A percentile compares a stretch with the other conserved stretches of the same genome.
phyloP scores from a whole-genome alignment of 2,797 vertebrate genomes.

The Vireo griseus region DNA sequence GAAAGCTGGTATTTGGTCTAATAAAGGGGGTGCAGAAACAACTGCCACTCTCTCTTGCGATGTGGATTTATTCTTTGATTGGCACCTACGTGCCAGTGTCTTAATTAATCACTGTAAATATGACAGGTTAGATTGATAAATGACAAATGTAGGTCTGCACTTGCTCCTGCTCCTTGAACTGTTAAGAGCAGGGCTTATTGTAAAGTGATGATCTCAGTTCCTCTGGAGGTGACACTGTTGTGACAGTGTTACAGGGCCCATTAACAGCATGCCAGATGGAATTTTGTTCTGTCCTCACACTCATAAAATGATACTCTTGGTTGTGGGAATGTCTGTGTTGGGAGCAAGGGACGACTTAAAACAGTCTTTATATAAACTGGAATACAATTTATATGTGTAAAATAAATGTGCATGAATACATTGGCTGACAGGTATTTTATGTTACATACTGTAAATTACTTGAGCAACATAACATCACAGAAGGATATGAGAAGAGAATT shows the following conservation, averaged over 20 bases:
- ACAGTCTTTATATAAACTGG: conserved; percentile 12
- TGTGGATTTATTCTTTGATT: conserved; percentile 15
- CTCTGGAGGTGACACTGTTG: conserved; percentile 66
- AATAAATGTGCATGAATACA: neutral
- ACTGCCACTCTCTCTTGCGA: neutral
- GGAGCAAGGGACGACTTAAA: conserved; percentile 42
- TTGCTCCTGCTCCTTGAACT: conserved; percentile 53
- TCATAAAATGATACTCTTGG: conserved; percentile 52
- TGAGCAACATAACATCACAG: neutral
- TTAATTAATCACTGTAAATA: conserved; percentile 64
- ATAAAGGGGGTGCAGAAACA: neutral
- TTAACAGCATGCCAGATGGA: conserved; percentile 72
- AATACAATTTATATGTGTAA: conserved; percentile 37
- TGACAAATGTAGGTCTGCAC: conserved; percentile 51
- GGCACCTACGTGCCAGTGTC: neutral
- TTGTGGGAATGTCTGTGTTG: conserved; percentile 38
- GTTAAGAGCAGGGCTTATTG: conserved; percentile 43
- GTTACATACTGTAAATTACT: neutral
- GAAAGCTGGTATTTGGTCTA: neutral
- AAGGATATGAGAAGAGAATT: neutral
- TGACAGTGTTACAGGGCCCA: conserved; percentile 56
- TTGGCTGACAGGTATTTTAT: neutral
- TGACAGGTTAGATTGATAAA: conserved; percentile 57
- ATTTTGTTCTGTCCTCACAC: conserved; percentile 69
- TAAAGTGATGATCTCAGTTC: conserved; percentile 60